Percentiles rank a stretch among this genome's conserved stretches.
phyloP scores from a whole-genome alignment of 2,888 invertebrate genomes.

The Holacanthella duospinosa region DNA sequence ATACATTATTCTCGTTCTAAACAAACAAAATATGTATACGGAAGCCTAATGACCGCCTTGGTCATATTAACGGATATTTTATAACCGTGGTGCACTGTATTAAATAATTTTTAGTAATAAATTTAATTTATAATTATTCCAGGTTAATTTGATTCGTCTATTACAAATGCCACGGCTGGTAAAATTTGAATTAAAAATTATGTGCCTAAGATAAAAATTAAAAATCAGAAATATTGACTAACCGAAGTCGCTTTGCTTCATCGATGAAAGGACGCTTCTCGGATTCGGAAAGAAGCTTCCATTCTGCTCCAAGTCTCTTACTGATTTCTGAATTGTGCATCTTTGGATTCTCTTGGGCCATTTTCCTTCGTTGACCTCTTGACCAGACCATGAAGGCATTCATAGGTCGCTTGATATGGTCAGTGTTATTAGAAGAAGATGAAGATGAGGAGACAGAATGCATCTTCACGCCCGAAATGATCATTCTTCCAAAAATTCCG shows the following conservation, averaged over 20 bases:
- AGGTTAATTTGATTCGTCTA: too few species aligned
- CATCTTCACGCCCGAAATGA: neutral
- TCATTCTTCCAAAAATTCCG: neutral
- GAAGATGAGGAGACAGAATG: neutral
- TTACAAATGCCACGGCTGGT: neutral
- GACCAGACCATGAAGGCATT: conserved; percentile 61
- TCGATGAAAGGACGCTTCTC: conserved; percentile 84
- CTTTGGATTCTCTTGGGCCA: conserved; percentile 81
- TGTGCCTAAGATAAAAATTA: neutral
- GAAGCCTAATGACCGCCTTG: too few species aligned
- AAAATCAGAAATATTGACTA: conserved; percentile 3
- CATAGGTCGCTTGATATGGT: conserved; percentile 29
- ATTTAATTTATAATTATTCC: too few species aligned
- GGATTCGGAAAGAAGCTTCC: conserved; percentile 74
- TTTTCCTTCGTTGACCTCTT: conserved; percentile 76
- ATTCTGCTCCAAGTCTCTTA: conserved; percentile 75
- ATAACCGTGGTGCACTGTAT: too few species aligned
- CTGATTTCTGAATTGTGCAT: conserved; percentile 66
- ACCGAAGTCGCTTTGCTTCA: conserved; percentile 71
- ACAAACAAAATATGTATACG: too few species aligned
- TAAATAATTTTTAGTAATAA: too few species aligned
- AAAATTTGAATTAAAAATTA: neutral
- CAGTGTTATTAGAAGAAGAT: conserved; percentile 5
- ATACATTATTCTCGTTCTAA: too few species aligned
- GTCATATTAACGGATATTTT: too few species aligned